These are phyloP conservation scores for Myrmophylax atrothorax DNA, from an alignment of 2,113 vertebrate species.

Conservation along the genomic window DNA sequence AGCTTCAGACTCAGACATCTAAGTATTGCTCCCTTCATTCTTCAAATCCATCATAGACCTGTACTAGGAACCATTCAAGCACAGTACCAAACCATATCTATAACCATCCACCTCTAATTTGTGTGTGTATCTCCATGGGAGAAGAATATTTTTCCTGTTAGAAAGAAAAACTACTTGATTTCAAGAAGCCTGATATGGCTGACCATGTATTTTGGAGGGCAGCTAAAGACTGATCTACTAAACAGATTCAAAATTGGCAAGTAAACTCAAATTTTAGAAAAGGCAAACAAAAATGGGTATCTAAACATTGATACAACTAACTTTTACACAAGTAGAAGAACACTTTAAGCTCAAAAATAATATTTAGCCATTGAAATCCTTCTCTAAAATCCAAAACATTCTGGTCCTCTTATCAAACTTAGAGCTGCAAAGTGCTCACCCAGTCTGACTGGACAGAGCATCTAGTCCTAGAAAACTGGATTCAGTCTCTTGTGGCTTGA, in stretches of 20 bases:
- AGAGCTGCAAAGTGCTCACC: not conserved
- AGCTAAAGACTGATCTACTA: conserved; percentile 30
- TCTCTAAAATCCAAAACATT: not conserved
- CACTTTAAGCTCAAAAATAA: not conserved
- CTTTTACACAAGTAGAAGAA: not conserved
- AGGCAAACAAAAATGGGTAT: not conserved
- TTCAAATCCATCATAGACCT: not conserved
- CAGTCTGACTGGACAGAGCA: not conserved
- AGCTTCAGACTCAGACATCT: conserved; percentile 50
- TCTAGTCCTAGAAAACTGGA: not conserved
- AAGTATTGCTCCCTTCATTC: conserved; percentile 36
- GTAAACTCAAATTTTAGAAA: not conserved
- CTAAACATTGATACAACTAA: not conserved
- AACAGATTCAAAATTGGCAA: not conserved
- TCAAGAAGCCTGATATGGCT: conserved; percentile 16
- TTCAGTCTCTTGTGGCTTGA: not conserved
- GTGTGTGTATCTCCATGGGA: not conserved
- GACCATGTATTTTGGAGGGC: conserved; percentile 15
- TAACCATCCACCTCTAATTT: not conserved
- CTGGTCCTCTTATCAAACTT: not conserved
- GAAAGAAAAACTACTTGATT: conserved; percentile 48
- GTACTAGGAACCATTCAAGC: not conserved
- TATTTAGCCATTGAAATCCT: not conserved
- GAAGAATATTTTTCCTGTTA: not conserved
- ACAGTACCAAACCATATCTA: not conserved